A percentile compares a stretch with the other conserved stretches of the same genome.
Evolutionary conservation across 2,888 invertebrate species (phyloP).

Genomic region (Hirudinaria manillensis): DNA sequence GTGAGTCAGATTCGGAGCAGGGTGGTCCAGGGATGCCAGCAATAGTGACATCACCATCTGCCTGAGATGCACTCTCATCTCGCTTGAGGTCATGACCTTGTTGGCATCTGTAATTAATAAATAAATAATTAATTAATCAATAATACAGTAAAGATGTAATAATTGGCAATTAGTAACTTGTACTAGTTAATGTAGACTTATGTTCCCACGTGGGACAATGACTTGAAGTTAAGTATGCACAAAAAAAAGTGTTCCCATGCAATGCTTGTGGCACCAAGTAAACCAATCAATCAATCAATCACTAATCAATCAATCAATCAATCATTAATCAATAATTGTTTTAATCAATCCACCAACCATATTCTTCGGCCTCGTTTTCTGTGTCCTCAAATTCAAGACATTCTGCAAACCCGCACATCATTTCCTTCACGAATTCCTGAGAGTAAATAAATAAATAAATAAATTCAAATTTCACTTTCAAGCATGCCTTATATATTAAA

Average conservation of each 20-base stretch:
- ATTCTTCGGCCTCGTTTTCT: slow-evolving; percentile 46
- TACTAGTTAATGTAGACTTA: too few relatives aligned
- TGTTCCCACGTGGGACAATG: too few relatives aligned
- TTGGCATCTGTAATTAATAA: neutral
- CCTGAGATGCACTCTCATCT: slow-evolving; percentile 18
- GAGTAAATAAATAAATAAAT: slow-evolving; percentile 14
- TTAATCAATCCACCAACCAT: neutral
- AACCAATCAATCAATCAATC: neutral
- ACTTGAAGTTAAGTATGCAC: too few relatives aligned
- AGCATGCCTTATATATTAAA: neutral
- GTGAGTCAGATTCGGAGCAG: slow-evolving; percentile 79
- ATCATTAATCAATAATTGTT: too few relatives aligned
- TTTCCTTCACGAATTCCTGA: slow-evolving; percentile 46
- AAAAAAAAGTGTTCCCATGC: too few relatives aligned
- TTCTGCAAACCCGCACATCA: slow-evolving; percentile 78
- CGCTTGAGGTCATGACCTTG: neutral
- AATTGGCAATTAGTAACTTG: too few relatives aligned
- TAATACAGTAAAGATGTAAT: too few relatives aligned
- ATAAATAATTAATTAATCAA: neutral
- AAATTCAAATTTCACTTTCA: neutral
- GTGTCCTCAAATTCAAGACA: slow-evolving; percentile 64
- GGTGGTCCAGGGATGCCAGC: slow-evolving; percentile 70
- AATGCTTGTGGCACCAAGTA: too few relatives aligned
- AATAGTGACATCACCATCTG: slow-evolving; percentile 64
- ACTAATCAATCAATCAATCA: neutral